Evolutionary conservation across 2,797 vertebrate genomes (phyloP).

Genomic region (Gila robusta): DNA sequence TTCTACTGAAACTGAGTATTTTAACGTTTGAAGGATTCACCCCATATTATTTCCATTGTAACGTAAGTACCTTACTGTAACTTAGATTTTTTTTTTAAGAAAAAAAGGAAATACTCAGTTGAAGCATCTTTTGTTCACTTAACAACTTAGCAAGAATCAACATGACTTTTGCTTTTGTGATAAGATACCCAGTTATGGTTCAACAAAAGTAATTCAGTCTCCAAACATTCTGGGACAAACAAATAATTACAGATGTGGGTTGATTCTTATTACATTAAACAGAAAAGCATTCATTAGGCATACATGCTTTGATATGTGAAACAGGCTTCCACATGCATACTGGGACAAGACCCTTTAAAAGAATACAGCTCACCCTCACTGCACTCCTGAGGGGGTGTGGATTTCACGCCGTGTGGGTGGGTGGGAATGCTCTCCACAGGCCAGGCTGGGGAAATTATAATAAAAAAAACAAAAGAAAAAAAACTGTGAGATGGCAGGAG

Average conservation of each 20-base stretch:
- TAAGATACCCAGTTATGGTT: not conserved
- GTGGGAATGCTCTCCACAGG: conserved; percentile 50
- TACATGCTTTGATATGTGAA: conserved; percentile 27
- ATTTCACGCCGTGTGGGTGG: conserved; percentile 36
- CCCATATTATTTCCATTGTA: not conserved
- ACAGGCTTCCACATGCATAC: not conserved
- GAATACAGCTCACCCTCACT: conserved; percentile 32
- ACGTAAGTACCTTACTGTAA: not conserved
- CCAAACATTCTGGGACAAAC: not conserved
- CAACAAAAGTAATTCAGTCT: conserved; percentile 12
- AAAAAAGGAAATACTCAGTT: not conserved
- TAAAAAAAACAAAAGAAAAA: conserved; percentile 21
- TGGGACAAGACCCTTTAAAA: conserved; percentile 26
- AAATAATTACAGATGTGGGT: conserved; percentile 23
- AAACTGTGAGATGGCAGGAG: conserved; percentile 8
- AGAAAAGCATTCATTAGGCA: not conserved
- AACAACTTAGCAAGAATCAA: not conserved
- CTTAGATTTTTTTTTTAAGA: not conserved
- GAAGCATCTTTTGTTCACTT: not conserved
- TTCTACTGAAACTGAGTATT: not conserved
- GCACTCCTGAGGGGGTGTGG: conserved; percentile 30
- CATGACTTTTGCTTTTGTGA: conserved; percentile 8
- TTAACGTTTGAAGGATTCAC: not conserved
- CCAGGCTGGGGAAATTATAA: conserved; percentile 52
- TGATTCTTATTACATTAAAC: conserved; percentile 10